These are phyloP conservation scores for Vidua chalybeata DNA, from an alignment of 2,113 vertebrate species.

Conservation along the genomic window DNA sequence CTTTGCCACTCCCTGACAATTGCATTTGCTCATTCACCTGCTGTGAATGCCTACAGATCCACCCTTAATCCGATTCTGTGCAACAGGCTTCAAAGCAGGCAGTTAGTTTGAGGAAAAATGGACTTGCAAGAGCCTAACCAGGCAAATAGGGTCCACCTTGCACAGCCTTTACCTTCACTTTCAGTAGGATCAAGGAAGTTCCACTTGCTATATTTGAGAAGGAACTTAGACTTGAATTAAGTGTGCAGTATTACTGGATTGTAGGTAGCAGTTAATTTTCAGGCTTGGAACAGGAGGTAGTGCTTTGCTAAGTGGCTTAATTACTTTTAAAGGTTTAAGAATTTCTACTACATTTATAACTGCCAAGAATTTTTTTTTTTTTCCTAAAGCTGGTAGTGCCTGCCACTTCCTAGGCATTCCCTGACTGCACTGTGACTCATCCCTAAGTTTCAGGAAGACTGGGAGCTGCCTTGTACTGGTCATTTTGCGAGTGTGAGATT, in stretches of 20 bases:
- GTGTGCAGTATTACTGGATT: background rate
- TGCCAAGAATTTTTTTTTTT: background rate
- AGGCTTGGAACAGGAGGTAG: background rate
- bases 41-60: background rate
- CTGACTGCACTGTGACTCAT: background rate
- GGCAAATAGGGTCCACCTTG: background rate
- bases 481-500: background rate
- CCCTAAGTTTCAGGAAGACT: background rate
- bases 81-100: constrained; percentile 1
- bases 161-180: background rate
- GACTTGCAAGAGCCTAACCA: background rate
- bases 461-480: background rate
- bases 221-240: background rate
- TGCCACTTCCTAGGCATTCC: background rate
- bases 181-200: background rate
- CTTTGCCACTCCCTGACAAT: background rate
- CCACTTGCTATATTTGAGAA: background rate
- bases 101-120: background rate
- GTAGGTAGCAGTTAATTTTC: background rate
- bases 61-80: background rate
- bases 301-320: background rate
- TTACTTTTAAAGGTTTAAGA: background rate
- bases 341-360: background rate
- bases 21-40: background rate
- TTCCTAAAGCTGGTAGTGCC: background rate